Evolutionary conservation across 2,888 invertebrate genomes (phyloP), one percentile per base, ranked within the genome.

Genomic region (Geophilus truncorum): DNA sequence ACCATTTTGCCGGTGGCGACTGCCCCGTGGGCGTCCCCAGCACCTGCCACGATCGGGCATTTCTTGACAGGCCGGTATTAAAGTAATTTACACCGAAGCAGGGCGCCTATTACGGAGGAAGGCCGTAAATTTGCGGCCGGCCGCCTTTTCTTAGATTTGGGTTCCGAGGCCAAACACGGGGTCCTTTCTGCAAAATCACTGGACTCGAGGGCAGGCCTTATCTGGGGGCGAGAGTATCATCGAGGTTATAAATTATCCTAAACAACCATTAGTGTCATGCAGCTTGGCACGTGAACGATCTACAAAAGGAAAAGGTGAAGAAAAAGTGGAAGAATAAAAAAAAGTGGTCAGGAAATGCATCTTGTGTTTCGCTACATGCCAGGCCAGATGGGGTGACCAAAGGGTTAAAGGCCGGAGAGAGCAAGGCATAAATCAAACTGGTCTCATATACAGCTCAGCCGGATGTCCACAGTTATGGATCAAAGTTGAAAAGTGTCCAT

Each of bases 191-290:
- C 18, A 57, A 57, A 57, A 57, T 57, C 76, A 76, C 28, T 76
- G 30, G 32, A 32, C 30, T 76, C 32, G 28, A 32, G 76, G 76
- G 32, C 76, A 76, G 10, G 76, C n/a, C 76, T 76, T 76, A 76
- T 76, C 76, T 76, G 76, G 30, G 76, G 76, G 28, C 76, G 32
- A 34, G 78, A 23, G 34, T 78, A 32, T 78, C 78, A 78, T 78
- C 78, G 36, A 30, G 36, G 34, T 30, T 36, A 78, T 78, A 32
- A 78, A 78, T 78, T 36, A 36, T 78, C 78, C 78, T 78, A 78
- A 78, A 78, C 78, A 78, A 36, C 78, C 78, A 78, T 78, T 78
- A 78, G 23, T 78, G 78, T 78, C 78, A 36, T 30, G 32, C 78
- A 32, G 34, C n/a, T 18, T 32, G 34, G 34, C 25, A 76, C n/a